phyloP scores from a whole-genome alignment of 2,888 invertebrate genomes.

The Metalampra italica region DNA sequence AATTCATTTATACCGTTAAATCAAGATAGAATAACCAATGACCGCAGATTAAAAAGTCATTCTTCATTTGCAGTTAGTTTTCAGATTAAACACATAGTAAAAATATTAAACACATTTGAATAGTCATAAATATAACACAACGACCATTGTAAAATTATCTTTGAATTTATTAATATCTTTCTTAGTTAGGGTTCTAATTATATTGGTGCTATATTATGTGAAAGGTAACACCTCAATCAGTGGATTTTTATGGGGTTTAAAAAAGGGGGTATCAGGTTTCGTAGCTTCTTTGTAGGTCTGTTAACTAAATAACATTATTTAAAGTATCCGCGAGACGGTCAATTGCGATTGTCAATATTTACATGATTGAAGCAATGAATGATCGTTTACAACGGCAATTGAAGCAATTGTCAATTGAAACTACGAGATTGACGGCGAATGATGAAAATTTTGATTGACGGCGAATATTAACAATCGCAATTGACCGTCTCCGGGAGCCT shows the following conservation, averaged over 20 bases:
- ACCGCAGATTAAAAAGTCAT: slow-evolving; percentile 28
- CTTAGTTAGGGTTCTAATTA: not conserved
- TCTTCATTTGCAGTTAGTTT: slow-evolving; percentile 36
- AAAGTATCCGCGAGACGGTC: too few relatives aligned
- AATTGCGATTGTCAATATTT: too few relatives aligned
- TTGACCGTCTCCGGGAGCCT: too few relatives aligned
- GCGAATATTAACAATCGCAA: too few relatives aligned
- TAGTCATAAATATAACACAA: slow-evolving; percentile 18
- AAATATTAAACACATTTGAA: slow-evolving; percentile 34
- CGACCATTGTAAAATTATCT: slow-evolving; percentile 11
- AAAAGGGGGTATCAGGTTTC: slow-evolving; percentile 27
- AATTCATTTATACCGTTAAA: slow-evolving; percentile 20
- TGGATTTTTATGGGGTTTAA: slow-evolving; percentile 20
- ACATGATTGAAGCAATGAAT: too few relatives aligned
- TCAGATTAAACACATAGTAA: slow-evolving; percentile 28
- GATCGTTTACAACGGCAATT: too few relatives aligned
- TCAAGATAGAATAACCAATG: slow-evolving; percentile 22
- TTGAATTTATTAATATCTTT: not conserved
- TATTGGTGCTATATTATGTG: slow-evolving; percentile 14
- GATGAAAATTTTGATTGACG: too few relatives aligned
- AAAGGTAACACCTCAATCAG: slow-evolving; percentile 22
- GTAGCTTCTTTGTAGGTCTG: slow-evolving; percentile 23
- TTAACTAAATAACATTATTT: not conserved
- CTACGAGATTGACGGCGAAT: too few relatives aligned
- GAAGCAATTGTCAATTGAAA: too few relatives aligned